Percentiles rank a stretch among this genome's conserved stretches.
phyloP scores from a whole-genome alignment of 2,797 vertebrate species.

The Gorsachius magnificus region DNA sequence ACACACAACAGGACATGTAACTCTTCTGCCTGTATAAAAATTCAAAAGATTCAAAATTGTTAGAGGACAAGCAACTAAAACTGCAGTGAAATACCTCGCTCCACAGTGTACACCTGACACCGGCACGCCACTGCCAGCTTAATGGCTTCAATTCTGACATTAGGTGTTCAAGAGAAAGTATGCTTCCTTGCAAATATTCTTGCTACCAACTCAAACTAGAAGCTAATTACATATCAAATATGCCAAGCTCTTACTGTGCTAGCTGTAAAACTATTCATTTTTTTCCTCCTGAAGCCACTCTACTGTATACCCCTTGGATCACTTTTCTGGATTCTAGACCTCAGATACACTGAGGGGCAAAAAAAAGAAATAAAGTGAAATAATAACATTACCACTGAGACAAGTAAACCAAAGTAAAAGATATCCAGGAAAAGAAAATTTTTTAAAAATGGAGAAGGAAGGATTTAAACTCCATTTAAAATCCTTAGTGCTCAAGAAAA shows the following conservation, averaged over 20 bases:
- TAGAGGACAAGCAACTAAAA: background rate
- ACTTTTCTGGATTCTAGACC: background rate
- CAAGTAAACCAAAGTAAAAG: background rate
- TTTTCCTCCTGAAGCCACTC: background rate
- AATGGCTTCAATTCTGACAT: background rate
- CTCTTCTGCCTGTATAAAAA: background rate
- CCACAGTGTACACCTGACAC: background rate
- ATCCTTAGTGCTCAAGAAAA: background rate
- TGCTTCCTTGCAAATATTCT: background rate
- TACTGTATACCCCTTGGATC: background rate
- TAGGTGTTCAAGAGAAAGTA: background rate
- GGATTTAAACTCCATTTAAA: background rate
- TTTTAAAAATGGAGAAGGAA: background rate
- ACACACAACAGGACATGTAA: no score
- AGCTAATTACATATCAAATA: background rate
- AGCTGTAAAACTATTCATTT: background rate
- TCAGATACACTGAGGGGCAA: background rate
- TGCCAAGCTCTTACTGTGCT: background rate
- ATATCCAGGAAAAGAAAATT: background rate
- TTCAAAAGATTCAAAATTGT: background rate
- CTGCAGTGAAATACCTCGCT: background rate
- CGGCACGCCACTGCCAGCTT: rapidly evolving
- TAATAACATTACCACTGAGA: background rate
- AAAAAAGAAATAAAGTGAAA: background rate
- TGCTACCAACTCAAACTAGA: background rate